Base-by-base conservation (phyloP, 1,140 invertebrate genomes). In the Neodiprion fabricii region DNA sequence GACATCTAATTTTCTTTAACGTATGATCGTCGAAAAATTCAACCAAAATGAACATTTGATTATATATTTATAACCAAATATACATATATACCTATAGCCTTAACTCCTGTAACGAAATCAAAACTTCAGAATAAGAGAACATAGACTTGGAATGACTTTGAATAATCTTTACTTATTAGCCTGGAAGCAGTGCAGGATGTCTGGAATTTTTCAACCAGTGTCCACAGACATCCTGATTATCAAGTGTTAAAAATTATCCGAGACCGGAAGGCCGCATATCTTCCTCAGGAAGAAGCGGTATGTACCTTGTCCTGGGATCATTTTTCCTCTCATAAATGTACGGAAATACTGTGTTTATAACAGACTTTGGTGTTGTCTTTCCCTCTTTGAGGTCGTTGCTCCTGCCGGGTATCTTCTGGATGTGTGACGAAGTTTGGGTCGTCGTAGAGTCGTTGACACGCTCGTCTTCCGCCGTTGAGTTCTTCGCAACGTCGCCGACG, bases 291-390 rank as follows among this genome's bases (percentile, higher is more conserved):
- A 87, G 81, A 28, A 89, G 66, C 47, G 87, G 87, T 76, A 89
- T 89, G 67, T 89, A 89, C 50, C 85, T 85, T 7, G 86, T 88
- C 53, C 83, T 81, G 5, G 84, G 85, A 76, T 89, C 86, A 11
- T 81, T 87, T 67, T 83, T 85, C 7, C 81, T 81, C 48, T 87
- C 87, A 65, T 88, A 87, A 2, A 82, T 83, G 65, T 87, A 88
- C 0, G 87, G 87, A 68, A 87, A 88, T 8, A 86, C 78, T 23
- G 72, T 3, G 7, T 77, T 68, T 47, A 74, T 2, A 61, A 17
- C 8, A 47, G 61, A 0, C 66, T 80, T 76, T 73, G 48, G 72
- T 76, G 1, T 69, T 53, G 68, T 66, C 28, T 74, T 79, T 11
- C 74, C 72, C 77, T 78, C 74, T 9, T 61, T 17, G 11, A 7